phyloP scores from a whole-genome alignment of 2,888 invertebrate genomes.

The Lagria hirta region DNA sequence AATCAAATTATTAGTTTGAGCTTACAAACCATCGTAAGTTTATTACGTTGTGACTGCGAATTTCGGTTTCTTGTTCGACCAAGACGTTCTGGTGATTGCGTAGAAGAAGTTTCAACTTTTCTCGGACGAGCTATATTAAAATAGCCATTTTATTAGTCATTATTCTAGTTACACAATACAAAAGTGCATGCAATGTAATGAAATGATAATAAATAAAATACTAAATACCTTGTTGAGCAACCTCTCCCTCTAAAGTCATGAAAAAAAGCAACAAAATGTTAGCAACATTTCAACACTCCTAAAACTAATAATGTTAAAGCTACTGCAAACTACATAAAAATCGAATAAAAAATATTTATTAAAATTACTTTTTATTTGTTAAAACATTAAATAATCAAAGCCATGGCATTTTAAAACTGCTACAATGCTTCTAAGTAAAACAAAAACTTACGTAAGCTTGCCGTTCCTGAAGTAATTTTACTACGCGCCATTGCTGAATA shows the following conservation, averaged over 20 bases:
- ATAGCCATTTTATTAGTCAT: not conserved
- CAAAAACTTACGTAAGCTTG: slow-evolving; percentile 71
- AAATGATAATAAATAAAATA: slow-evolving; percentile 24
- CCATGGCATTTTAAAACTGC: too few relatives aligned
- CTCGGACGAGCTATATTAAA: slow-evolving; percentile 66
- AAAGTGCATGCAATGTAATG: slow-evolving; percentile 1
- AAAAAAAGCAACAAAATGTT: slow-evolving; percentile 45
- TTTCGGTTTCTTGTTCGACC: slow-evolving; percentile 64
- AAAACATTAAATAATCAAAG: slow-evolving; percentile 25
- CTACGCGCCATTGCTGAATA: slow-evolving; percentile 79
- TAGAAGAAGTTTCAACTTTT: slow-evolving; percentile 59
- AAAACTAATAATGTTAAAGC: slow-evolving; percentile 15
- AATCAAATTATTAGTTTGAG: not conserved
- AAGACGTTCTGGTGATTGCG: slow-evolving; percentile 64
- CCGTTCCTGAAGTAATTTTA: slow-evolving; percentile 66
- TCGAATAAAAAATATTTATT: too few relatives aligned
- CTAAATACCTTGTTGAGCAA: slow-evolving; percentile 65
- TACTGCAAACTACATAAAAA: too few relatives aligned
- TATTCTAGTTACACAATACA: not conserved
- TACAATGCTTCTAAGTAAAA: slow-evolving; percentile 16
- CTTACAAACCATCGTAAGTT: slow-evolving; percentile 2
- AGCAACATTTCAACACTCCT: slow-evolving; percentile 17
- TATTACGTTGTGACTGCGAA: slow-evolving; percentile 92
- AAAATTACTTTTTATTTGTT: slow-evolving; percentile 1
- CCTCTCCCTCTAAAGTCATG: slow-evolving; percentile 61